Evolutionary conservation across 2,888 invertebrate species (phyloP), one percentile per base, ranked within the genome.

Genomic region (Drosophila neutralis): DNA sequence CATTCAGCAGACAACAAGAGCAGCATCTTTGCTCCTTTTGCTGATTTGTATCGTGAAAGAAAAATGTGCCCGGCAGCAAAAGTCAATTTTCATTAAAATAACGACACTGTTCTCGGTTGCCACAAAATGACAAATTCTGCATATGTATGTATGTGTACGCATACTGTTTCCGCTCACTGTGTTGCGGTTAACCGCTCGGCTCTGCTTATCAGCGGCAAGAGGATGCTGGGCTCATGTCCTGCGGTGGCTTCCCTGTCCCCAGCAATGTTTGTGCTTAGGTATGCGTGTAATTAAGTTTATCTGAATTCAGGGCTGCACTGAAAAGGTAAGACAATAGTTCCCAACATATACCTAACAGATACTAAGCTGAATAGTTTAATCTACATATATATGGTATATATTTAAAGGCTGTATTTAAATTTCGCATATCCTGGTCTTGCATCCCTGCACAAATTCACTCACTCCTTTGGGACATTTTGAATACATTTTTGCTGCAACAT

Each of bases 31-130:
- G 2, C 1, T 31, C 45, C 24, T 13, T 36, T 27, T 21, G 31
- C 45, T 45, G 42, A 49, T n/a, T 54, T 64, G 51, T 72, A 70
- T 72, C 72, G 36, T 40, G 45, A 15, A 66, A 66, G 66, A 72
- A 62, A 52, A 45, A 63, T 69, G 70, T 66, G 66, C 40, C 59
- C 33, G 24, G 61, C 63, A 70, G 61, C 74, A 76, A 64, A 76
- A 75, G 78, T 79, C 87, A 81, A 83, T 89, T 77, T 85, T 87
- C 85, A 88, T 89, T 89, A 81, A 81, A 78, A 78, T 73, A 80
- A 76, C 69, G 87, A 73, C 84, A 76, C 73, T 66, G 71, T 81
- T 76, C 65, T 66, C 71, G 42, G 81, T 29, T 56, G 38, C 72
- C 73, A 59, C 63, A 52, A 77, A 87, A 75, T 76, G 72, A 62